phyloP scores from a whole-genome alignment of 2,113 vertebrate genomes.

The Alaudala cheleensis region DNA sequence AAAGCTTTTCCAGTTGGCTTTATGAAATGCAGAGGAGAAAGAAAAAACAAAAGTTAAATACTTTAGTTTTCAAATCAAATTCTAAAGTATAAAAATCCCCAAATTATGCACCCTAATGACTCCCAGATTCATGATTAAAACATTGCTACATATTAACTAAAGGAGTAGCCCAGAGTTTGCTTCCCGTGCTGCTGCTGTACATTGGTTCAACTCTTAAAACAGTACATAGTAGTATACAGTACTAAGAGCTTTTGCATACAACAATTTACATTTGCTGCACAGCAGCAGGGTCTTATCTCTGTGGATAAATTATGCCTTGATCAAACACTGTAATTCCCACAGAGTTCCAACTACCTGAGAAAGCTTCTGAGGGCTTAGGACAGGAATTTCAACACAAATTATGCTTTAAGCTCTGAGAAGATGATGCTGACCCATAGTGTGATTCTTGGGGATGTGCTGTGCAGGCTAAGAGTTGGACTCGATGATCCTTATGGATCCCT shows the following conservation, averaged over 20 bases:
- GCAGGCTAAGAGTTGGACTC: not conserved
- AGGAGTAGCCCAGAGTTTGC: not conserved
- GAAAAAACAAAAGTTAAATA: not conserved
- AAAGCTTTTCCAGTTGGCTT: conserved; percentile 76
- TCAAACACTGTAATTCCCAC: not conserved
- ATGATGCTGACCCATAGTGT: not conserved
- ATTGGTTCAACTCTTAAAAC: not conserved
- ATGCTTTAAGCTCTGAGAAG: not conserved
- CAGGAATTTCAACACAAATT: not conserved
- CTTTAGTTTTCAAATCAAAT: conserved; percentile 22
- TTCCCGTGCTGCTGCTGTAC: not conserved
- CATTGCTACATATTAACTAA: not conserved
- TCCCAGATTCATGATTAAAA: not conserved
- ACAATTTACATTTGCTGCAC: not conserved
- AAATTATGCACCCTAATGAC: not conserved
- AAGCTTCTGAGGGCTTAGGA: not conserved
- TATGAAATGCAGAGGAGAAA: not conserved
- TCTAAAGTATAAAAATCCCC: not conserved
- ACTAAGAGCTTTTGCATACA: not conserved
- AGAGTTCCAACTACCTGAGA: not conserved
- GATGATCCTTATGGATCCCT: not conserved
- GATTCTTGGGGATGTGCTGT: not conserved
- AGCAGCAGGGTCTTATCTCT: not conserved
- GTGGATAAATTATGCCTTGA: not conserved
- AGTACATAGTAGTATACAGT: not conserved